Evolutionary conservation across 2,888 invertebrate species (phyloP), one percentile per base, ranked within the genome.

Genomic region (Chymomyza caudatula): DNA sequence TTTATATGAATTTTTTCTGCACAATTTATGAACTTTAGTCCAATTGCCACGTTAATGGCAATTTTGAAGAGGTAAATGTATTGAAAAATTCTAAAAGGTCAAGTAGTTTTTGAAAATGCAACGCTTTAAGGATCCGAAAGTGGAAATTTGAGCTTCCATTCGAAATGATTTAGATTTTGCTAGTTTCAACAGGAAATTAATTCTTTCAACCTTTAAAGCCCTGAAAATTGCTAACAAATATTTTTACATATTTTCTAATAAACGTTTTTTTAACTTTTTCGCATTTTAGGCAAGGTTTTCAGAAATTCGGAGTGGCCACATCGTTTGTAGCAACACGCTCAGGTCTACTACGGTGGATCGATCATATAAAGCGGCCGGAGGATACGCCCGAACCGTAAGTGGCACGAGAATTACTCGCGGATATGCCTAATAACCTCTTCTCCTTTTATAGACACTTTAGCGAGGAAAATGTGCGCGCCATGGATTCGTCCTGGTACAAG

Each of bases 41-140:
- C 96, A 92, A 95, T 97, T 94, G 96, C 96, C 94, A 96, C 95
- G 92, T 95, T 97, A 94, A 96, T 97, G 96, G 96, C 95, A 93
- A 94, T 96, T 91, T 94, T 96, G 91, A 94, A 95, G 94, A 97
- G 97, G 97, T 97, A 97, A 95, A 93, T 92, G 92, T 91, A 53
- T 52, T 65, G 69, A 70, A 68, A 70, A 67, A 65, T 66, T 69
- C 71, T 65, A 65, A 47, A 55, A 64, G 54, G 69, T 69, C 59
- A 44, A 66, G 65, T 85, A 86, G 84, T 65, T 71, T 62, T 72
- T 77, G 44, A 64, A 51, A 63, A 42, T 62, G 57, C 67, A 73
- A 23, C 42, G 65, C 74, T 65, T 64, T 58, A 37, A 25, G 22
- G 25, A 15, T 5, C 20, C 52, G 57, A 25, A 55, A 15, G 8